These are phyloP conservation scores for Hirundo rustica DNA, from an alignment of 2,797 vertebrate species.

Conservation along the genomic window DNA sequence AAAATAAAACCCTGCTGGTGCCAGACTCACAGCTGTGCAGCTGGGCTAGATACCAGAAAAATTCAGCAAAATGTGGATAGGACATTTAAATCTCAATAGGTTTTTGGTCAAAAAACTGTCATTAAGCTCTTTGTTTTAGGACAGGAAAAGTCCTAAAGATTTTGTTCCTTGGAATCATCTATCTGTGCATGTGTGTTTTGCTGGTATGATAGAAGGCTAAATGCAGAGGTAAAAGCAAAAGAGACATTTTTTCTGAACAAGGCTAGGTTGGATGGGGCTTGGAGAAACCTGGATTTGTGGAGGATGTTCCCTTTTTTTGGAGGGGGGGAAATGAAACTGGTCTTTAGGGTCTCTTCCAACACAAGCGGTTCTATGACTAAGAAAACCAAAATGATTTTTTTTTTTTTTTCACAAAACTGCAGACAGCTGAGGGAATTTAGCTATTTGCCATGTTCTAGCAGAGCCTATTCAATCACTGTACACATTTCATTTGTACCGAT, in stretches of 20 bases:
- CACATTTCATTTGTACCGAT: background rate
- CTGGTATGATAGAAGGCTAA: background rate
- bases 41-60: background rate
- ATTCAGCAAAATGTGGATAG: background rate
- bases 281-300: background rate
- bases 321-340: background rate
- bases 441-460: background rate
- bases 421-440: background rate
- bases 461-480: background rate
- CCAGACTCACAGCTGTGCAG: background rate
- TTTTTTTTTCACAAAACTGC: background rate
- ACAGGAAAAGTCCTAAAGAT: background rate
- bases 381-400: background rate
- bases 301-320: background rate
- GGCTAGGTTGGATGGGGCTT: background rate
- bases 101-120: background rate
- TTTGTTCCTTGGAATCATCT: background rate
- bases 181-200: rapidly evolving
- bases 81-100: background rate
- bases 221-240: background rate
- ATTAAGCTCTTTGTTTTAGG: background rate
- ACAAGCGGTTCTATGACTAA: background rate
- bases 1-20: background rate
- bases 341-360: background rate
- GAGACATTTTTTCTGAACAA: background rate